Conservation (phyloP, 2,888 invertebrate genomes). For the Xiphydria camelus region DNA sequence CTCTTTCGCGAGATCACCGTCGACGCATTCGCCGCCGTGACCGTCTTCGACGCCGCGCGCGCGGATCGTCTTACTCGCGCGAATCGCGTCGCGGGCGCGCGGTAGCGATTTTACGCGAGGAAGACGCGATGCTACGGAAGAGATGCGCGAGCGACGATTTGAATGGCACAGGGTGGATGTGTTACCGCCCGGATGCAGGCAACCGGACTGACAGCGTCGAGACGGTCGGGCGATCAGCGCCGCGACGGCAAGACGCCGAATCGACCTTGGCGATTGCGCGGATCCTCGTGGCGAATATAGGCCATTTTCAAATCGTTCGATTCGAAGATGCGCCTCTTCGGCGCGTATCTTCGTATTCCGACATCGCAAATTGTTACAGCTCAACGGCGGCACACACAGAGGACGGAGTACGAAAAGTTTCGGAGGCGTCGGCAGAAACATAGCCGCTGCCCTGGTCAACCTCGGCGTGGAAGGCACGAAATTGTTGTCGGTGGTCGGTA, state of each 20-base stretch:
- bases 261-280: slow-evolving; percentile 26
- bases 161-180: slow-evolving; percentile 22
- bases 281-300: slow-evolving; percentile 1
- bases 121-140: slow-evolving; percentile 3
- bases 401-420: slow-evolving; percentile 68
- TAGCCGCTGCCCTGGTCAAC: slow-evolving; percentile 83
- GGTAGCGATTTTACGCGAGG: slow-evolving; percentile 2
- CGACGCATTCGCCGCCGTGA: too few species aligned
- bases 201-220: slow-evolving; percentile 43
- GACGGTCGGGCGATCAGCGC: slow-evolving; percentile 32
- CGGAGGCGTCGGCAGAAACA: slow-evolving; percentile 93
- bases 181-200: slow-evolving; percentile 40
- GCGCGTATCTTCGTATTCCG: background rate
- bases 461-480: slow-evolving; percentile 62
- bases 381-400: slow-evolving; percentile 78
- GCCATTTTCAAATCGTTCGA: too few species aligned
- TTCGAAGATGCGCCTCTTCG: too few species aligned
- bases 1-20: too few species aligned
- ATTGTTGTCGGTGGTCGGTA: slow-evolving; percentile 48
- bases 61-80: too few species aligned
- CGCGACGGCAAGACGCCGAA: slow-evolving; percentile 30
- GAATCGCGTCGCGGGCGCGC: too few species aligned
- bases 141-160: slow-evolving; percentile 10
- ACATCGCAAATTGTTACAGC: slow-evolving; percentile 65
- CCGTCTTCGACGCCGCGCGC: too few species aligned